Evolutionary conservation across 1,140 invertebrate genomes (phyloP), one percentile per base, ranked within the genome.

Genomic region (Zaprionus ornatus): DNA sequence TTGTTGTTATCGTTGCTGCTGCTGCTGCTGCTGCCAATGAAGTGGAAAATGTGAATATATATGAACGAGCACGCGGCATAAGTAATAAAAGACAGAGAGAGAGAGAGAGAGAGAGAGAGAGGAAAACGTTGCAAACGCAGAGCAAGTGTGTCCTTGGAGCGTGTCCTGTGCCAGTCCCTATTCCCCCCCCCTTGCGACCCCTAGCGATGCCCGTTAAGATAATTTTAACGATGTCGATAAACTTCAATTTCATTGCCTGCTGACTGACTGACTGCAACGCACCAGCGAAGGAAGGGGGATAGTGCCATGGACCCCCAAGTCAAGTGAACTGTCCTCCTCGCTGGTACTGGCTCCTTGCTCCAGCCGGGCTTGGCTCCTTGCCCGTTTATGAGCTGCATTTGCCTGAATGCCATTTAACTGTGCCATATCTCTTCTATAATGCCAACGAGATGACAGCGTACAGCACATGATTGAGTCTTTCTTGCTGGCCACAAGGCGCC

Each of bases 141-240:
- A 32, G 29, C 15, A 13, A 40, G 37, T 13, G 80, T 40, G 25
- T 23, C 19, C 64, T 17, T 32, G 52, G 37, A 15, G 23, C 52
- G n/a, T 19, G 21, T 40, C 59, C 59, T 54, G 57, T 19, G 40
- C 3, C 1, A 21, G n/a, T 45, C 9, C 68, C 15, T 25, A 19
- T 6, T 13, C 45, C 12, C 7, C 37, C 17, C 25, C 25, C 64
- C 9, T 55, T 57, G n/a, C 65, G 64, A 23, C 35, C 40, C 35
- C 40, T 45, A 40, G 56, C 60, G 77, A 79, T 79, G 77, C 32
- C 85, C 85, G 84, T 88, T 80, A 88, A 88, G 84, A 88, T 88
- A 90, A 88, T 88, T 88, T 88, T 88, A 88, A 88, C 85, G 84
- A 90, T 84, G 80, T 90, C 84, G 84, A 88, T 88, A 88, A 88